Conservation (phyloP, 2,888 invertebrate genomes). For the Eupelmus urozonus region DNA sequence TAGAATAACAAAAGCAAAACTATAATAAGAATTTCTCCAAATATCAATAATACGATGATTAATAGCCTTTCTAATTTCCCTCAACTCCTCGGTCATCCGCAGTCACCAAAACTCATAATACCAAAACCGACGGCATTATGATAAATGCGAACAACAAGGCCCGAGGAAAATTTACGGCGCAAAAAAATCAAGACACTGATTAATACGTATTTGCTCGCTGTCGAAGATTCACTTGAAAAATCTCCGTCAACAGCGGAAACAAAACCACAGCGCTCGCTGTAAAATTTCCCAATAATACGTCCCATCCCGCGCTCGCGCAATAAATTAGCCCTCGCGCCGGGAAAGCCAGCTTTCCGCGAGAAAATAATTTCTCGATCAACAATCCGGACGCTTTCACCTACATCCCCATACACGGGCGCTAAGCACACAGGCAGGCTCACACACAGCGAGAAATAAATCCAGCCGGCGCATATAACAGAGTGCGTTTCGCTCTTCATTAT, state of each 20-base stretch:
- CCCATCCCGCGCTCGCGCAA: not conserved
- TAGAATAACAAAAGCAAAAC: not conserved
- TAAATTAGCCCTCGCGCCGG: too few relatives aligned
- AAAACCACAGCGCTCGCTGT: too few relatives aligned
- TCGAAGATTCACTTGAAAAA: conserved; percentile 23
- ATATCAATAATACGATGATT: conserved; percentile 10
- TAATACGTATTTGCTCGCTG: too few relatives aligned
- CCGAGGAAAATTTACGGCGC: too few relatives aligned
- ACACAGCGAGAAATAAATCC: conserved; percentile 1
- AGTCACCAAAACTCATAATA: too few relatives aligned
- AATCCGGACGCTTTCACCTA: conserved; percentile 28
- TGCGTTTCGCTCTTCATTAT: conserved; percentile 52
- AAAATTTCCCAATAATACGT: not conserved
- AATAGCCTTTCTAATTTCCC: not conserved
- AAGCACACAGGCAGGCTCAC: conserved; percentile 13
- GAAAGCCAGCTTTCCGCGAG: conserved; percentile 5
- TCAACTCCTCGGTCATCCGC: not conserved
- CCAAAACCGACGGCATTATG: too few relatives aligned
- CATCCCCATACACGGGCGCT: conserved; percentile 14
- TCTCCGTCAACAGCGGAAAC: conserved; percentile 2
- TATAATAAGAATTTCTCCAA: not conserved
- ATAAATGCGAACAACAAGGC: too few relatives aligned
- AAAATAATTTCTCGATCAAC: conserved; percentile 50
- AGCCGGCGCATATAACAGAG: not conserved
- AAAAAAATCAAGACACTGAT: too few relatives aligned